phyloP scores from a whole-genome alignment of 2,888 invertebrate genomes.

The Hecatera dysodea region DNA sequence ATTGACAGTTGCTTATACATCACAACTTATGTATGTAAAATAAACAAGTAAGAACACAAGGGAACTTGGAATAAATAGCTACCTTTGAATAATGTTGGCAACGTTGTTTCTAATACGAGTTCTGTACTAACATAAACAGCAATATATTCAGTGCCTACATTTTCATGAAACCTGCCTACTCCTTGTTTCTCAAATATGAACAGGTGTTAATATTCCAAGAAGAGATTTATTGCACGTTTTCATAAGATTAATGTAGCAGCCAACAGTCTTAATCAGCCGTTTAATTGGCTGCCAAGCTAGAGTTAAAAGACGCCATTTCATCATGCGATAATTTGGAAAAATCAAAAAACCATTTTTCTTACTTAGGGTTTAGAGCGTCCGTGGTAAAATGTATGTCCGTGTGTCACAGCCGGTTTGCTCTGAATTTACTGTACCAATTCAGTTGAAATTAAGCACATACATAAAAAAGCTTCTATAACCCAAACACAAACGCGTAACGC shows the following conservation, averaged over 20 bases:
- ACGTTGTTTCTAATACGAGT: conserved; percentile 37
- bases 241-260: background rate
- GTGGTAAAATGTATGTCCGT: no score
- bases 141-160: conserved; percentile 33
- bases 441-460: no score
- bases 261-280: no score
- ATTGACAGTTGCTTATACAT: background rate
- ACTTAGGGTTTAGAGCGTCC: no score
- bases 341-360: no score
- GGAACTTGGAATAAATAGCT: conserved; percentile 25
- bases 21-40: conserved; percentile 16
- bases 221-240: no score
- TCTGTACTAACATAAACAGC: conserved; percentile 45
- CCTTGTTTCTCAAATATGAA: conserved; percentile 4
- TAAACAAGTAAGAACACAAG: conserved; percentile 9
- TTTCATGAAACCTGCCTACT: conserved; percentile 20
- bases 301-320: no score
- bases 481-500: no score
- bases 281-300: no score
- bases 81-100: conserved; percentile 42
- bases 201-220: conserved; percentile 21
- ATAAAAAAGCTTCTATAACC: no score
- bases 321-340: background rate
- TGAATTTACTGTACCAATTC: no score
- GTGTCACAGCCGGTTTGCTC: no score